A percentile compares a stretch with the other conserved stretches of the same genome.
Conservation (phyloP, 1,140 invertebrate genomes). For the Drosophila murphyi region DNA sequence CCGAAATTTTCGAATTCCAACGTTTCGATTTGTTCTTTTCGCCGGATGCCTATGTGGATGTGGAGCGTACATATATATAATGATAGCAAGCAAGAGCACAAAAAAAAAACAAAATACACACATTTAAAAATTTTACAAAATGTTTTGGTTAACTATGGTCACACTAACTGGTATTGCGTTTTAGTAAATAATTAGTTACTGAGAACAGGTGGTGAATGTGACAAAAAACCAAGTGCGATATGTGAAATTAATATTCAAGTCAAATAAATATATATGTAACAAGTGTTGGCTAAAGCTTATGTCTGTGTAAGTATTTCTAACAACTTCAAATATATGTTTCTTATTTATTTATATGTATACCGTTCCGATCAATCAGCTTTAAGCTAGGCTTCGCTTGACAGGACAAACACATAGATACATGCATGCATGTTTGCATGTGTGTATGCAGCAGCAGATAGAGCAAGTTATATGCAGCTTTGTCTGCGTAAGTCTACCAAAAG, state of each 20-base stretch:
- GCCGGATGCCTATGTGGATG: conserved; percentile 89
- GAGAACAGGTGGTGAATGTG: conserved; percentile 23
- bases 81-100: conserved; percentile 59
- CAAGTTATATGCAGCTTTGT: too few species aligned
- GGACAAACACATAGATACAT: too few species aligned
- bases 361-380: neutral
- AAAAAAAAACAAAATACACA: conserved; percentile 32
- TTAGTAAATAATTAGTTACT: conserved; percentile 39
- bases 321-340: neutral
- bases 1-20: conserved; percentile 96
- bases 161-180: conserved; percentile 44
- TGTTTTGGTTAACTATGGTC: conserved; percentile 29
- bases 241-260: conserved; percentile 5
- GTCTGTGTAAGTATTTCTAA: conserved; percentile 12
- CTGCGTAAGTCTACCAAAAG: too few species aligned
- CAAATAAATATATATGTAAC: conserved; percentile 9
- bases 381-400: too few species aligned
- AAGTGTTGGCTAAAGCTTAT: conserved; percentile 16
- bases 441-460: too few species aligned
- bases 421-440: too few species aligned
- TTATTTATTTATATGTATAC: neutral
- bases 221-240: conserved; percentile 27
- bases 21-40: conserved; percentile 88
- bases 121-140: conserved; percentile 30
- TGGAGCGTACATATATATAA: conserved; percentile 56